A percentile compares a stretch with the other conserved stretches of the same genome.
Evolutionary conservation across 1,140 invertebrate species (phyloP).

Genomic region (Drosophila elegans): DNA sequence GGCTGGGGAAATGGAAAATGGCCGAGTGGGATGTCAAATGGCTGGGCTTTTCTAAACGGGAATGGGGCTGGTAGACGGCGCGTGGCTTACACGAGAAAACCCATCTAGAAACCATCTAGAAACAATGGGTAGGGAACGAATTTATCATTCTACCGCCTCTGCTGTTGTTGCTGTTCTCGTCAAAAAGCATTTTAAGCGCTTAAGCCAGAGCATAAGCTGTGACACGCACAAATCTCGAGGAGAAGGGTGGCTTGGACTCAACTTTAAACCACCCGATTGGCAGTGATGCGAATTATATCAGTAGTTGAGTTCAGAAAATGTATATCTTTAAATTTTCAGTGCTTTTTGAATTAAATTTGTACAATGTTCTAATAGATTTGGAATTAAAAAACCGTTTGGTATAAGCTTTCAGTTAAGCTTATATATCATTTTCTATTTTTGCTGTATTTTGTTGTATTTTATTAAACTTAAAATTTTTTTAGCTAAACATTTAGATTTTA

Average conservation of each 20-base stretch:
- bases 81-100: conserved; percentile 42
- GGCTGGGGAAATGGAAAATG: conserved; percentile 25
- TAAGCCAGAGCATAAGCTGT: conserved; percentile 69
- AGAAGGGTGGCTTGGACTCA: not conserved
- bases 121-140: conserved; percentile 54
- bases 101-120: not conserved
- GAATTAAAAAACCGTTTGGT: too few relatives aligned
- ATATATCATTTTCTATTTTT: too few relatives aligned
- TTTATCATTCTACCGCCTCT: conserved; percentile 65
- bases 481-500: too few relatives aligned
- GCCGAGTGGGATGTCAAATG: conserved; percentile 17
- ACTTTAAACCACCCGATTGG: conserved; percentile 2
- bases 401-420: too few relatives aligned
- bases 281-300: not conserved
- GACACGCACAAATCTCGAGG: conserved; percentile 62
- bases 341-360: too few relatives aligned
- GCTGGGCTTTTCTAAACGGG: conserved; percentile 13
- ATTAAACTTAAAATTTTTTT: too few relatives aligned
- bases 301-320: not conserved
- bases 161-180: conserved; percentile 37
- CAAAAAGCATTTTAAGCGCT: conserved; percentile 80
- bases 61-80: conserved; percentile 30
- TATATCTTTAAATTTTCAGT: too few relatives aligned
- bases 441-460: too few relatives aligned
- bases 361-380: too few relatives aligned